phyloP scores from a whole-genome alignment of 1,140 invertebrate species.

The Triops cancriformis region DNA sequence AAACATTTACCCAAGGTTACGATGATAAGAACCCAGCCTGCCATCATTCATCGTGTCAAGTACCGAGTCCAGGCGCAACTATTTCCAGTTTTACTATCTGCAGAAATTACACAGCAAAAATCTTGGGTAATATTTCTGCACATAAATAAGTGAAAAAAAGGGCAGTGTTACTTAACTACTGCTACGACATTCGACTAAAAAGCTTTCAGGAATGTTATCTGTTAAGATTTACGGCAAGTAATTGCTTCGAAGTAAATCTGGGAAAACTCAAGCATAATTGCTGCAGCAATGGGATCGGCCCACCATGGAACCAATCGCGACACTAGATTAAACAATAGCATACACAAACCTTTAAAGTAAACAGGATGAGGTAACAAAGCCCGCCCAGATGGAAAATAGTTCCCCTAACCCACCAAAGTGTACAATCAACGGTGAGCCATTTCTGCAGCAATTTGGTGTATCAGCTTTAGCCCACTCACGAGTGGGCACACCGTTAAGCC shows the following conservation, averaged over 20 bases:
- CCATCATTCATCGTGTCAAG: slow-evolving; percentile 4
- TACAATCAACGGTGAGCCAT: slow-evolving; percentile 13
- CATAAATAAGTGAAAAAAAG: no score
- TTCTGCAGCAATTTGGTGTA: neutral
- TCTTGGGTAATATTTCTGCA: no score
- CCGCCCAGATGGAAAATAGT: neutral
- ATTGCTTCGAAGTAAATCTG: no score
- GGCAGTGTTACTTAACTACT: no score
- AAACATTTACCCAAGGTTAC: slow-evolving; percentile 11
- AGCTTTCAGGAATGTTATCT: no score
- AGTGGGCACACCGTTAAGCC: neutral
- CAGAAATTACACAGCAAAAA: neutral
- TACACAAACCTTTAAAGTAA: neutral
- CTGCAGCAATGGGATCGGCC: no score
- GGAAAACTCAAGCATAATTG: no score
- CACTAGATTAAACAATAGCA: neutral
- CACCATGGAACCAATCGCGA: no score
- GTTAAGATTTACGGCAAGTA: no score
- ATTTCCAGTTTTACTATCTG: neutral
- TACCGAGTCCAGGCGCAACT: neutral
- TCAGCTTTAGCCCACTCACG: neutral
- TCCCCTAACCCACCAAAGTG: neutral
- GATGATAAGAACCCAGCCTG: slow-evolving; percentile 4
- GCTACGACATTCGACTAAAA: no score
- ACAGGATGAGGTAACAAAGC: neutral